Evolutionary conservation across 2,888 invertebrate species (phyloP), one percentile per base, ranked within the genome.

Genomic region (Acleris holmiana): DNA sequence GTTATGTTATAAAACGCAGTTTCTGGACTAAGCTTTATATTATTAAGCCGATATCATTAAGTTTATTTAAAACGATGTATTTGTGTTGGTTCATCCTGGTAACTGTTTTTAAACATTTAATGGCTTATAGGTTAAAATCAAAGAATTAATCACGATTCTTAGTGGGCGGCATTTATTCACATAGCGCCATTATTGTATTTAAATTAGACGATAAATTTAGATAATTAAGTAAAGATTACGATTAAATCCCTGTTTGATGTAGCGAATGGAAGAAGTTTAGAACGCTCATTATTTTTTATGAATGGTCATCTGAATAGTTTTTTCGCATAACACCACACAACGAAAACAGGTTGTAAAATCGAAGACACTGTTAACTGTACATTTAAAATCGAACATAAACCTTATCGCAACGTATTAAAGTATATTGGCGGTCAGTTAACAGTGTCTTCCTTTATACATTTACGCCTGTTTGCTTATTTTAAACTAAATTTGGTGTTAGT

Each of bases 171-270:
- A 49, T 49, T 25, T 49, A 49, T 23, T 49, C 6, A 8, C 49
- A n/a, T 15, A 18, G n/a, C n/a, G n/a, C 44, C n/a, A 44, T 44
- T 49, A 49, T 49, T 49, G 23, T 49, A n/a, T 49, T 49, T 49
- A 49, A 49, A 49, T 49, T 15, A n/a, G 49, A 15, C 49, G 23
- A n/a, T 49, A 49, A 25, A 49, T 49, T 23, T 8, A n/a, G n/a
- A 49, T 49, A 49, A 25, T 49, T 49, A 25, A 23, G 23, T 49
- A 25, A 23, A 49, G 8, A n/a, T 49, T 49, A 49, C 23, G n/a
- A 15, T 44, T 44, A 17, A 44, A 44, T 44, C n/a, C 7, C 44
- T 35, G 44, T 44, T n/a, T 44, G n/a, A 15, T 44, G 17, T n/a
- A 44, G 44, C 35, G 44, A 44, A 7, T 44, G 15, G 7, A 44